Evolutionary conservation across 2,797 vertebrate genomes (phyloP).

Genomic region (Scyliorhinus canicula): DNA sequence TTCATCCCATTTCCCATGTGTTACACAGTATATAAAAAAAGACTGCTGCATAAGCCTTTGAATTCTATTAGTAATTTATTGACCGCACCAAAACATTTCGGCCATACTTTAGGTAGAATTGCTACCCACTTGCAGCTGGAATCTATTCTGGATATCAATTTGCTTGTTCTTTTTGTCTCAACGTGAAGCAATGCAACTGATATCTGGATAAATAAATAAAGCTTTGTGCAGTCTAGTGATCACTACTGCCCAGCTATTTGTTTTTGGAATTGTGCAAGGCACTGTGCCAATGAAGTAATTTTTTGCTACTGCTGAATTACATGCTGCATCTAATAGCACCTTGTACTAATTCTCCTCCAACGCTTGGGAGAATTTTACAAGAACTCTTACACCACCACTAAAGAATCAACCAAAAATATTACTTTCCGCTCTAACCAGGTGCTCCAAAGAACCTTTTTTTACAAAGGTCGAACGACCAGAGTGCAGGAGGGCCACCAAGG

Average conservation of each 20-base stretch:
- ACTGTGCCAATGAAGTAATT: not conserved
- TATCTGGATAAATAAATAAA: not conserved
- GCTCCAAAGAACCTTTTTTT: not conserved
- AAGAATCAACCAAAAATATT: not conserved
- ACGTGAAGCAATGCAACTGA: not conserved
- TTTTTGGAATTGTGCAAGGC: not conserved
- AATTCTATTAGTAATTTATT: not conserved
- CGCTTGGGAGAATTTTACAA: not conserved
- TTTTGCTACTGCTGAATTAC: not conserved
- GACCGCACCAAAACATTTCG: not conserved
- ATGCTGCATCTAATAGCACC: not conserved
- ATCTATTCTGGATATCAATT: not conserved
- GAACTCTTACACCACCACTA: not conserved
- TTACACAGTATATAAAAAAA: not conserved
- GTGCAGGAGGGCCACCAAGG: not conserved
- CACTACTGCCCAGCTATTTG: not conserved
- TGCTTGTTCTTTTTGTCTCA: not conserved
- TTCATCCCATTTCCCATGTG: not conserved
- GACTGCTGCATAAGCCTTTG: not conserved
- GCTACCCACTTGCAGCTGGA: not conserved
- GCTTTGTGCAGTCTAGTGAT: not conserved
- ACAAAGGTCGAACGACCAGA: not conserved
- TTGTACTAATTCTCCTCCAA: slow-evolving; percentile 1
- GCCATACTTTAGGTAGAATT: not conserved
- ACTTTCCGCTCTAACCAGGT: not conserved